Evolutionary conservation across 2,113 vertebrate genomes (phyloP), one percentile per base, ranked within the genome.

Genomic region (Cavia porcellus): DNA sequence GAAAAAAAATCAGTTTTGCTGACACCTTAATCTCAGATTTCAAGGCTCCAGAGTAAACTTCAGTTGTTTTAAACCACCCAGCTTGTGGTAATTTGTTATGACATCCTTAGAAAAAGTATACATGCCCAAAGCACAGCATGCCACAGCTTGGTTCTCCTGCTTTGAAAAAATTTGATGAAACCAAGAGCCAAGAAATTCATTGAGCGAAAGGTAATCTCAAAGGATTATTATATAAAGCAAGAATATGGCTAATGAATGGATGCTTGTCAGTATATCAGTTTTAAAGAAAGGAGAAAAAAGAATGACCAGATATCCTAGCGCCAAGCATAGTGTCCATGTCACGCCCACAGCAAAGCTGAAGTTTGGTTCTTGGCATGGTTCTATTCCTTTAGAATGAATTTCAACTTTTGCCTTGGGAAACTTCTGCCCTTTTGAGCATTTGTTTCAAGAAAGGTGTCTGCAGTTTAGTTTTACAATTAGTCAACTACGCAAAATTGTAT

Each of bases 91-190:
- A 93, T 95, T 93, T 88, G 75, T 92, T 82, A 80, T 17, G 52
- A 47, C 35, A 90, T 47, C 62, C 72, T 64, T 93, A 80, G 52
- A 74, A 90, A 93, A 96, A 85, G 70, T 90, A 86, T 13, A 64
- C 32, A 89, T 61, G 94, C 93, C 83, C 92, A 79, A 87, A 92
- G 94, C 74, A 94, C 50, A 38, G 52, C 47, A 59, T 75, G 55
- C 52, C 87, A 70, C 45, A 89, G 42, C 66, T 93, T 97, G 66
- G 47, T 80, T 96, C 70, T 95, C 47, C 1, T 89, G 75, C 50
- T 79, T 84, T 83, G 47, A 94, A 97, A 92, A 83, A 62, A 88
- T 74, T 89, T 91, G 94, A 82, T 94, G 66, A 92, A 88, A 95
- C 52, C 83, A 61, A 94, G 83, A 95, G 74, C 66, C 86, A 87